A percentile compares a stretch with the other conserved stretches of the same genome.
These are phyloP conservation scores for Siderastrea radians DNA, from an alignment of 92 coral and sea anemone species.

Conservation along the genomic window DNA sequence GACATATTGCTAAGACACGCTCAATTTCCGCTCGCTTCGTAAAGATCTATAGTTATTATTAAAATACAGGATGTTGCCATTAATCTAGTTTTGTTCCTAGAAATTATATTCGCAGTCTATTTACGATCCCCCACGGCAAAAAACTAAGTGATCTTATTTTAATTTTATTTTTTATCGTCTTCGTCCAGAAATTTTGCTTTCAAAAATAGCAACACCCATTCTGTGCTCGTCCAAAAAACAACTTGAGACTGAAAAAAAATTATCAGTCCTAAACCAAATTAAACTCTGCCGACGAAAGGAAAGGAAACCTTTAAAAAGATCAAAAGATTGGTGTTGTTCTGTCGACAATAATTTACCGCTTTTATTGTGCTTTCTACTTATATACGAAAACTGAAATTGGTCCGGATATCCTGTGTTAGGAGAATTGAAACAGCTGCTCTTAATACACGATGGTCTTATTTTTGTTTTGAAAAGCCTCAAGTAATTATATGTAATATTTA, in stretches of 20 bases:
- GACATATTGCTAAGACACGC: conserved; percentile 74
- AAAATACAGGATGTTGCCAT: conserved; percentile 85
- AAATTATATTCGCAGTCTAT: conserved; percentile 80
- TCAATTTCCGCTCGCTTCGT: conserved; percentile 82
- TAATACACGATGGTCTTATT: conserved; percentile 83
- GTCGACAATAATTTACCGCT: conserved; percentile 69
- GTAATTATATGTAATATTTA: conserved; percentile 97
- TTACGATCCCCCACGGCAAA: conserved; percentile 74
- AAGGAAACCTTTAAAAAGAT: conserved; percentile 66
- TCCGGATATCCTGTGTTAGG: conserved; percentile 88
- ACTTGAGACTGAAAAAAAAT: conserved; percentile 21
- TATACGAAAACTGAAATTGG: conserved; percentile 73
- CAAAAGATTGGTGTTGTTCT: conserved; percentile 71
- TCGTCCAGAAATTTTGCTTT: background rate
- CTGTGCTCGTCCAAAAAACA: background rate
- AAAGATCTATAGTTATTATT: conserved; percentile 66
- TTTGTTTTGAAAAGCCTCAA: conserved; percentile 91
- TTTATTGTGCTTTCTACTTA: conserved; percentile 80
- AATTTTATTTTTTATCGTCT: conserved; percentile 11
- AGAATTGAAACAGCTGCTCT: conserved; percentile 82
- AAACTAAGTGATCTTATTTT: conserved; percentile 45
- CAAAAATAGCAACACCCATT: background rate
- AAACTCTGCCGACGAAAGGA: conserved; percentile 33
- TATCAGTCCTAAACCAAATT: conserved; percentile 8
- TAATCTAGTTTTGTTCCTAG: conserved; percentile 86